Conservation (phyloP, 2,888 invertebrate genomes). For the Allygus modestus region DNA sequence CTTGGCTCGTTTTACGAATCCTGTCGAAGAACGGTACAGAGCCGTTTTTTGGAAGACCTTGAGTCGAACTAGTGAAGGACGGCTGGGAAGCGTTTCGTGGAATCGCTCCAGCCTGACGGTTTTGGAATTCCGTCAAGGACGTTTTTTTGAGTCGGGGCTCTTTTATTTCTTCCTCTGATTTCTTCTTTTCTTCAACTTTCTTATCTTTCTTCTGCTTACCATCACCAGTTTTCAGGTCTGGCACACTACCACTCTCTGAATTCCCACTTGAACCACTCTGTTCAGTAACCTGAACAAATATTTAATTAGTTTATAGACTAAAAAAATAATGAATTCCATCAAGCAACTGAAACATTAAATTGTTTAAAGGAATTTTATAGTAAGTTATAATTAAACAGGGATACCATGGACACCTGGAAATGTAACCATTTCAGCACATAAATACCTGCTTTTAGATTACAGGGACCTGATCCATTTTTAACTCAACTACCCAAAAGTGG, state of each 20-base stretch:
- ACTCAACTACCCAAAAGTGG: no score
- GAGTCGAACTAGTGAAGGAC: constrained; percentile 85
- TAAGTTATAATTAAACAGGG: no score
- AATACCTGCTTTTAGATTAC: no score
- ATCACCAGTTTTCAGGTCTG: constrained; percentile 69
- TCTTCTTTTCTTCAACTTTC: constrained; percentile 72
- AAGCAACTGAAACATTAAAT: no score
- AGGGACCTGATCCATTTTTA: no score
- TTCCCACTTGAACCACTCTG: constrained; percentile 77
- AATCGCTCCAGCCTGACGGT: constrained; percentile 73
- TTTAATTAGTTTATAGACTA: no score
- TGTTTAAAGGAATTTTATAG: no score
- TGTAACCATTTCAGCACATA: no score
- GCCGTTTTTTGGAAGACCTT: constrained; percentile 90
- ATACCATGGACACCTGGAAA: no score
- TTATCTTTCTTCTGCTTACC: constrained; percentile 70
- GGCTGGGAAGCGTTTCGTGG: constrained; percentile 93
- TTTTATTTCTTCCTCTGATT: constrained; percentile 71
- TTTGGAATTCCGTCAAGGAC: constrained; percentile 59
- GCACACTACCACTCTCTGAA: constrained; percentile 75
- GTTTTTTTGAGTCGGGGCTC: constrained; percentile 61
- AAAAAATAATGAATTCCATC: no score
- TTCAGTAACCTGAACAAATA: constrained; percentile 73
- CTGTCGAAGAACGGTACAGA: constrained; percentile 94
- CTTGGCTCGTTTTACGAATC: constrained; percentile 89